Base-by-base conservation (phyloP, 2,113 vertebrate species). In the Equus przewalskii region DNA sequence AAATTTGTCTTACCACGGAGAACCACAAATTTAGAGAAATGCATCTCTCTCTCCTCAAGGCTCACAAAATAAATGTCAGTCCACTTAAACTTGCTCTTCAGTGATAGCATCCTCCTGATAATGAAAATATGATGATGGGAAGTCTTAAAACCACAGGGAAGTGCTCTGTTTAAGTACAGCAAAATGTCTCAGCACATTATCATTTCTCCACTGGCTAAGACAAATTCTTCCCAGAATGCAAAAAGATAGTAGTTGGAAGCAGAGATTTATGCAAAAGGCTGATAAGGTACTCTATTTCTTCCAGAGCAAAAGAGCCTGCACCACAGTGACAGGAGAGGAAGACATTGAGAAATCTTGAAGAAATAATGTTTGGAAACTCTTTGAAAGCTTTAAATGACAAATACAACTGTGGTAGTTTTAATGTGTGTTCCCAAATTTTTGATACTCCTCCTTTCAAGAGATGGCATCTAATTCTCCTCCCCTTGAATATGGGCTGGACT, bases 261-360 rank as follows among this genome's bases (percentile, higher is more conserved):
- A 97, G 93, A 96, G 96, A 95, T 82, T 97, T 91, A 91, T 91
- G 96, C 90, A 96, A 97, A 91, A 96, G 92, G 82, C 11, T 97
- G 94, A 91, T 94, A 91, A 98, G 96, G 97, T 80, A 75, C 94
- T 91, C 96, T 36, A 96, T 86, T 90, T 96, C 89, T 96, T 95
- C 89, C 58, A 92, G 49, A 98, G 89, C 91, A 96, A 98, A 91
- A 92, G 97, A 95, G 54, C 62, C 87, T 90, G 90, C 80, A 95
- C 93, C 96, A 95, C 93, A 98, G 91, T 69, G 90, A 98, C 51
- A 82, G 93, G 70, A 76, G 65, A 90, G 92, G 97, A 92, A 93
- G 95, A 79, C 58, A 51, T 0, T 15, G n/a, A 73, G 67, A 85
- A 92, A 28, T 49, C 14, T 21, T 21, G 41, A 92, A 65, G 80